These are phyloP conservation scores for Plectrocnemia conspersa DNA, from an alignment of 1,140 invertebrate species.

Conservation along the genomic window DNA sequence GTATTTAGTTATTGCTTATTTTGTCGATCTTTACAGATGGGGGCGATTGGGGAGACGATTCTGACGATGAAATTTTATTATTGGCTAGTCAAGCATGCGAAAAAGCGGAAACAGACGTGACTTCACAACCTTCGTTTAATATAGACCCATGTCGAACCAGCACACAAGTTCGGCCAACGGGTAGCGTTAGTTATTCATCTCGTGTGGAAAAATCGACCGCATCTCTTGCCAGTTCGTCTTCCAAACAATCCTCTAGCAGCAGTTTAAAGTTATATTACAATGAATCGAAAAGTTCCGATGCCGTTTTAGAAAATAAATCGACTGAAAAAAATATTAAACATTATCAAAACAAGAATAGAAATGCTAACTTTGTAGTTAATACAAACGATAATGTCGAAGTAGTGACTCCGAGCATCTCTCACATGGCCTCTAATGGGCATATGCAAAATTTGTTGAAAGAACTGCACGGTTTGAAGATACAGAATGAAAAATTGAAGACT, in stretches of 20 bases:
- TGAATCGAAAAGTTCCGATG: background rate
- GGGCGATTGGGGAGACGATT: constrained; percentile 43
- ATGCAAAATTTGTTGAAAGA: constrained; percentile 20
- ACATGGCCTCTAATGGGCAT: constrained; percentile 6
- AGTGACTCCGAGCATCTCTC: background rate
- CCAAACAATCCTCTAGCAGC: background rate
- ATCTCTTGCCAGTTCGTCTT: background rate
- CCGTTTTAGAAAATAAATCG: background rate
- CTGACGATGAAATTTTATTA: constrained; percentile 47
- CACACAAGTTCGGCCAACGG: background rate
- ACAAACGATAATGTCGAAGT: background rate
- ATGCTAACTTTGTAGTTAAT: background rate
- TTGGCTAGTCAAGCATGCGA: constrained; percentile 48
- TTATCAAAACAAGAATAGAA: background rate
- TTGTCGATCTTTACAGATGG: too few species aligned
- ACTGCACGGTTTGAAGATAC: constrained; percentile 26
- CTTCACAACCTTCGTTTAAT: constrained; percentile 41
- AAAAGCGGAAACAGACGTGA: constrained; percentile 38
- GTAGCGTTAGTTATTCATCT: background rate
- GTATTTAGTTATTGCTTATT: too few species aligned
- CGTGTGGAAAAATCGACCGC: background rate
- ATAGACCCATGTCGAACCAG: constrained; percentile 1
- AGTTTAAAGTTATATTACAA: background rate
- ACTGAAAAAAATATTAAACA: background rate
- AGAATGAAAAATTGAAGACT: constrained; percentile 46